Base-by-base conservation (phyloP, 2,113 vertebrate genomes). In the Alethe diademata region DNA sequence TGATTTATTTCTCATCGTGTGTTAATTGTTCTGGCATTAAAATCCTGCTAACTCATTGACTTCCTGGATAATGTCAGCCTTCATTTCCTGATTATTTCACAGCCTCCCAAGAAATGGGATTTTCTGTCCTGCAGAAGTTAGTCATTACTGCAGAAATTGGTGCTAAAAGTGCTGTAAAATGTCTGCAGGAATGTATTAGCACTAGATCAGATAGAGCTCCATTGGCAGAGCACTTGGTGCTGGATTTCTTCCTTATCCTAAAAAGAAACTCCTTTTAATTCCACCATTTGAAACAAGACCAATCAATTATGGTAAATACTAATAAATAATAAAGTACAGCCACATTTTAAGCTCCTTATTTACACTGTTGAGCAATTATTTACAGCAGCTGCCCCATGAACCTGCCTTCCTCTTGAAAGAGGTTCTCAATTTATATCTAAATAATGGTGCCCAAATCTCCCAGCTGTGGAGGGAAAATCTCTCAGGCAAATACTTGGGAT, bases 61-160 rank as follows among this genome's bases (percentile, higher is more conserved):
- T 78, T 58, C 60, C 84, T 26, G 60, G 25, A 19, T 69, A 80
- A 60, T 4, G 13, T 8, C 0, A 0, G 22, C 78, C 51, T 78
- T 58, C 38, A 5, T 69, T 81, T 64, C 90, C 74, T 71, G 35
- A 78, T 80, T 31, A 42, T 40, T 78, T 71, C 71, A 29, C 0
- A 42, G 36, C 88, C 64, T 86, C 79, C 25, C 56, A 51, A 92
- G 56, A 51, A 93, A 88, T 45, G 82, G 4, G 20, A 90, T 92
- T 92, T 86, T 92, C 71, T 94, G 81, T 88, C 88, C 92, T 80
- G 92, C 50, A 92, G 54, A 85, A 95, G 73, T 96, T 91, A 54
- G 33, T 76, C 78, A 76, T 79, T 84, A 31, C 80, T 64, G 87
- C 94, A 93, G 71, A 80, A 90, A 92, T 5, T 53, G 85, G 71